A percentile compares a stretch with the other conserved stretches of the same genome.
Conservation (phyloP, 2,113 vertebrate species). For the Larimichthys crocea region DNA sequence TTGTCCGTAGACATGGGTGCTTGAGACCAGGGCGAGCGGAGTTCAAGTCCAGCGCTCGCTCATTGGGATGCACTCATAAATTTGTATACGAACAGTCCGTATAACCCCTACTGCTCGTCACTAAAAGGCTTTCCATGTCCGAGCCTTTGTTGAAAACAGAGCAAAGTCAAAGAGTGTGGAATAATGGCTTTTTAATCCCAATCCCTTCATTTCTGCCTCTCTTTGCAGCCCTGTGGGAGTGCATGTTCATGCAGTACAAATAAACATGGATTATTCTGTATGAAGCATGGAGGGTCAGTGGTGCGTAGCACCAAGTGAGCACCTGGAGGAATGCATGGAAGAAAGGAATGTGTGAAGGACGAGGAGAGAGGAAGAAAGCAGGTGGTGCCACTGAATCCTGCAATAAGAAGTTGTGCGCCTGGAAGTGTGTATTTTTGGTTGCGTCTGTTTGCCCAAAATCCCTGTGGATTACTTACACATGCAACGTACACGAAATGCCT, state of each 20-base stretch:
- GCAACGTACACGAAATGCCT: background rate
- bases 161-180: constrained; percentile 68
- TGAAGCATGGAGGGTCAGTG: constrained; percentile 22
- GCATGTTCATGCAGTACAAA: constrained; percentile 23
- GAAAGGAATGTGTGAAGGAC: constrained; percentile 64
- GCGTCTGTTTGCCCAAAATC: constrained; percentile 2
- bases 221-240: constrained; percentile 21
- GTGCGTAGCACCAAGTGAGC: constrained; percentile 27
- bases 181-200: constrained; percentile 82
- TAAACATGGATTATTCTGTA: constrained; percentile 35
- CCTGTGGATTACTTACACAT: background rate
- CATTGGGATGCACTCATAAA: constrained; percentile 79
- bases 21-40: constrained; percentile 27
- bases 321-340: constrained; percentile 63
- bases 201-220: constrained; percentile 37
- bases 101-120: constrained; percentile 88
- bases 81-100: constrained; percentile 82
- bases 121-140: constrained; percentile 95
- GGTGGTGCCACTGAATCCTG: constrained; percentile 45
- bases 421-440: background rate
- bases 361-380: constrained; percentile 57
- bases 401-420: background rate
- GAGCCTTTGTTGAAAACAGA: constrained; percentile 83
- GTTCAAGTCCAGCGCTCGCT: constrained; percentile 48
- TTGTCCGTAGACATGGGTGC: constrained; percentile 31